Evolutionary conservation across 2,888 invertebrate genomes (phyloP).

Genomic region (Phlogophora meticulosa): DNA sequence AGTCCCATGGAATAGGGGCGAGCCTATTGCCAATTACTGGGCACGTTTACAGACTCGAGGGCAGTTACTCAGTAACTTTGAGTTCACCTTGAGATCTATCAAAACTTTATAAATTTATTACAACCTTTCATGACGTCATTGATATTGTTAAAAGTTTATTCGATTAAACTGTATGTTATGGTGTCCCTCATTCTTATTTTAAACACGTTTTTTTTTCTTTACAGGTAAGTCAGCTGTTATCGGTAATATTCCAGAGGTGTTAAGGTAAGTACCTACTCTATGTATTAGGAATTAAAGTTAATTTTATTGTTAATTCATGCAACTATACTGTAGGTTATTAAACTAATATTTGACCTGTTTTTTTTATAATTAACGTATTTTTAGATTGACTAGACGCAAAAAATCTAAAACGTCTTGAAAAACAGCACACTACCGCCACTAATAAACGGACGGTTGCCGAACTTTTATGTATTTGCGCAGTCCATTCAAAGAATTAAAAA

Average conservation of each 20-base stretch:
- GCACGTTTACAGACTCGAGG: too few relatives aligned
- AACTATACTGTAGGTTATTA: background rate
- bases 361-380: background rate
- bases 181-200: too few relatives aligned
- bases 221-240: conserved; percentile 46
- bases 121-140: too few relatives aligned
- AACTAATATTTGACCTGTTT: background rate
- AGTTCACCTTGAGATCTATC: too few relatives aligned
- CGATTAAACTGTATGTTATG: too few relatives aligned
- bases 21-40: too few relatives aligned
- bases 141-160: too few relatives aligned
- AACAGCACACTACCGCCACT: conserved; percentile 55
- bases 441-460: conserved; percentile 33
- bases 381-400: too few relatives aligned
- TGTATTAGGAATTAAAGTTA: background rate
- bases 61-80: too few relatives aligned
- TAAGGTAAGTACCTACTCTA: conserved; percentile 25
- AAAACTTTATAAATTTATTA: too few relatives aligned
- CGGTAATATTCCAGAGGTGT: background rate
- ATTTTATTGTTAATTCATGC: background rate
- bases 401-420: background rate
- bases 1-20: too few relatives aligned
- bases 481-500: conserved; percentile 44
- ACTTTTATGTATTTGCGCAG: conserved; percentile 44
- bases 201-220: conserved; percentile 7